Evolutionary conservation across 2,888 invertebrate species (phyloP).

Genomic region (Coecobrya sp.): DNA sequence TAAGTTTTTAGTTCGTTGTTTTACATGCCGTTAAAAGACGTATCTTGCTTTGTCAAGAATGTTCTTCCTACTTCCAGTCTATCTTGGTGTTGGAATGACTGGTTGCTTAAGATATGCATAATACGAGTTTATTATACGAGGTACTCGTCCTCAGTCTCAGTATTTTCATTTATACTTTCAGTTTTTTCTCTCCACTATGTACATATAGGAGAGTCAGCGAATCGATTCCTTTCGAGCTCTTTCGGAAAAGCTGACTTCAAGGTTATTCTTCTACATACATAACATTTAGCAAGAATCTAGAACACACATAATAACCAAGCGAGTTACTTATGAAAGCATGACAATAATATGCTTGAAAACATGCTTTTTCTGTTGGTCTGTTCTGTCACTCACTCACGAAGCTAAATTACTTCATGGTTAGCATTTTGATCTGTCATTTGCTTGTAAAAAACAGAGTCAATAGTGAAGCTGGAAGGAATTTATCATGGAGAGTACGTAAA

Average conservation of each 20-base stretch:
- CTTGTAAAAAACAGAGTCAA: not conserved
- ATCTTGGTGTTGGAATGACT: not conserved
- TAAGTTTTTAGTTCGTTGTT: not conserved
- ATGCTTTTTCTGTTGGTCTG: not conserved
- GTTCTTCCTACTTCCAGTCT: slow-evolving; percentile 31
- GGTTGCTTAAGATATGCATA: not conserved
- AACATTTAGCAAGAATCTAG: not conserved
- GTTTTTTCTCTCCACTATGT: too few relatives aligned
- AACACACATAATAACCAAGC: not conserved
- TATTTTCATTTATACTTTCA: not conserved
- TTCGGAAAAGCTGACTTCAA: slow-evolving; percentile 55
- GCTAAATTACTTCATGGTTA: not conserved
- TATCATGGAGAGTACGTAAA: not conserved
- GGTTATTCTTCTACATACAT: slow-evolving; percentile 48
- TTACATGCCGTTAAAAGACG: not conserved
- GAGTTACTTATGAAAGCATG: not conserved
- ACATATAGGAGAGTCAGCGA: not conserved
- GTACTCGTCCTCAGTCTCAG: not conserved
- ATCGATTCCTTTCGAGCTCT: slow-evolving; percentile 39
- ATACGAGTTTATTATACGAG: not conserved
- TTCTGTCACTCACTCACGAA: not conserved
- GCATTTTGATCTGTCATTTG: not conserved
- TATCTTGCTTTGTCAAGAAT: not conserved
- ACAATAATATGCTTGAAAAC: not conserved
- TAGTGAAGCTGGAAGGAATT: not conserved